These are phyloP conservation scores for Triops cancriformis DNA, from an alignment of 1,140 invertebrate genomes.

Conservation along the genomic window DNA sequence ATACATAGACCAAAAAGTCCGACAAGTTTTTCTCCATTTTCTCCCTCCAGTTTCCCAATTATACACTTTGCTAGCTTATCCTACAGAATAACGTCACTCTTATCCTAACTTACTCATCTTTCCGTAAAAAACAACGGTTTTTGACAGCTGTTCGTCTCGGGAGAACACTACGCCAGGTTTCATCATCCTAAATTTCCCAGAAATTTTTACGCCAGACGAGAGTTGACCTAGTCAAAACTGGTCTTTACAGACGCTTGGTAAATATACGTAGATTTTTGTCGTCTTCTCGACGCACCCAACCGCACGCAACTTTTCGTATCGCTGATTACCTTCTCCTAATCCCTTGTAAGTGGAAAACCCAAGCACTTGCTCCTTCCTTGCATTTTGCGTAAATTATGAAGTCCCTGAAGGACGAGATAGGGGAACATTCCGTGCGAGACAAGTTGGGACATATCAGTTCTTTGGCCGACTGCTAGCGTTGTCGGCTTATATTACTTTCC, in stretches of 20 bases:
- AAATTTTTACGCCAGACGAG: background rate
- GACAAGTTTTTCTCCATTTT: no score
- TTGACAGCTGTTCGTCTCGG: background rate
- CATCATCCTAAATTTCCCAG: background rate
- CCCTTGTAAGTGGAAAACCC: background rate
- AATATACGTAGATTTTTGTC: background rate
- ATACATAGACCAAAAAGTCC: background rate
- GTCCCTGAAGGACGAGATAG: no score
- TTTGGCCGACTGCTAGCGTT: background rate
- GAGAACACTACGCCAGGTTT: background rate
- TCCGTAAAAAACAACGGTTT: background rate
- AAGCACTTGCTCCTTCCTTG: background rate
- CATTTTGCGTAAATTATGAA: no score
- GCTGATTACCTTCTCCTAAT: slow-evolving; percentile 1
- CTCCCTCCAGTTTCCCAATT: no score
- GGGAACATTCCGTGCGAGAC: background rate
- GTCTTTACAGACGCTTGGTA: background rate
- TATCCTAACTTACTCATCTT: no score
- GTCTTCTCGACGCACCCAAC: background rate
- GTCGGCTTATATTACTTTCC: background rate
- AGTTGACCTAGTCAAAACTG: background rate
- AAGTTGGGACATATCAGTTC: background rate
- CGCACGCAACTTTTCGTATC: background rate
- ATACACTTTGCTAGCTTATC: no score
- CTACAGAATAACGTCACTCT: no score